phyloP scores from a whole-genome alignment of 64 coral and sea anemone species.

The Anthopleura sola region DNA sequence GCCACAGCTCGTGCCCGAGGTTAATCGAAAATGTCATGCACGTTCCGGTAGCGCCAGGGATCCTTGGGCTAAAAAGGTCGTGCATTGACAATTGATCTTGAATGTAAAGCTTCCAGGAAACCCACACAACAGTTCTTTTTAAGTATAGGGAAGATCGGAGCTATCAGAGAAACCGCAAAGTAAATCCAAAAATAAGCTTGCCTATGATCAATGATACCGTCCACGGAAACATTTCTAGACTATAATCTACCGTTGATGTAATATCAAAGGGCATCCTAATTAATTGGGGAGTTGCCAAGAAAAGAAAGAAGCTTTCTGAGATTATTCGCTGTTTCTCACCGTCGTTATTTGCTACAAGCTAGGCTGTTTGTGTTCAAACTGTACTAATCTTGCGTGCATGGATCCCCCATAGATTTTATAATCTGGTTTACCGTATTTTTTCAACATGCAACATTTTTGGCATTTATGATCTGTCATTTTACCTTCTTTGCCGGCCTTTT shows the following conservation, averaged over 20 bases:
- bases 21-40: not conserved
- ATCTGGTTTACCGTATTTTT: not conserved
- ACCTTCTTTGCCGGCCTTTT: not conserved
- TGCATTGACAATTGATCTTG: not conserved
- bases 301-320: not conserved
- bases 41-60: not conserved
- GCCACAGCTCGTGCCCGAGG: constrained; percentile 2
- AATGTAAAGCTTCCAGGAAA: not conserved
- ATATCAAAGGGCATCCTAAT: not conserved
- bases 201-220: constrained; percentile 1
- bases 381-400: not conserved
- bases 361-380: not conserved
- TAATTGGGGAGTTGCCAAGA: not conserved
- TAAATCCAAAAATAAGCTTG: constrained; percentile 1
- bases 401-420: not conserved
- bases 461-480: not conserved
- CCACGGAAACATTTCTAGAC: not conserved
- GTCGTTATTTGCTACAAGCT: not conserved
- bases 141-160: not conserved
- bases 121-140: not conserved
- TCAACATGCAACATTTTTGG: not conserved
- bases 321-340: not conserved
- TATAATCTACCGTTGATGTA: not conserved
- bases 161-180: constrained; percentile 5
- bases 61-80: not conserved